phyloP scores from a whole-genome alignment of 2,113 vertebrate species.

The Irena cyanogastra region DNA sequence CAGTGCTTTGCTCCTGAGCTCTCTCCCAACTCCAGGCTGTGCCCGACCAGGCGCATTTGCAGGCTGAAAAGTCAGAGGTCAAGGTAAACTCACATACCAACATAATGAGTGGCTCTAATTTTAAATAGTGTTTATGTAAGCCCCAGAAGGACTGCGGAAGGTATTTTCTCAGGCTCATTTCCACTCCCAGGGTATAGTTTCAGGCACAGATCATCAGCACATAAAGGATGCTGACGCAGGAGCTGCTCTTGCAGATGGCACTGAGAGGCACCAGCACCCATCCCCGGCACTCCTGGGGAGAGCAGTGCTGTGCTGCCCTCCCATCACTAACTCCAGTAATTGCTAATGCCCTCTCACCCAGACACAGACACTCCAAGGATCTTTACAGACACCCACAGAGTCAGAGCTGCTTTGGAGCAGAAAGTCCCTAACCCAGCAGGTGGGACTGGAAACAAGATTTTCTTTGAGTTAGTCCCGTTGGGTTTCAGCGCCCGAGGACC shows the following conservation, averaged over 20 bases:
- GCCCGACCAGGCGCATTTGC: neutral
- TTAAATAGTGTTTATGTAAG: constrained; percentile 40
- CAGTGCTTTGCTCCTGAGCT: neutral
- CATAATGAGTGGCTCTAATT: constrained; percentile 44
- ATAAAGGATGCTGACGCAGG: constrained; percentile 39
- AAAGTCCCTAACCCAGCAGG: neutral
- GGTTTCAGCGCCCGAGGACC: neutral
- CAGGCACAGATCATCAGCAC: constrained; percentile 38
- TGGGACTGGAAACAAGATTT: neutral
- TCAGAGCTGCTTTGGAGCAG: neutral
- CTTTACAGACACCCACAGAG: neutral
- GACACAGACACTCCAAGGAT: neutral
- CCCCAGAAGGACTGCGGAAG: constrained; percentile 19
- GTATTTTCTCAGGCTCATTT: constrained; percentile 31
- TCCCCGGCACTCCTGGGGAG: neutral
- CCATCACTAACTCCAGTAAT: neutral
- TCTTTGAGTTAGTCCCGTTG: neutral
- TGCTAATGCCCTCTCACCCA: neutral
- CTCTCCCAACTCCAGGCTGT: neutral
- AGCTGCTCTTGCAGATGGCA: neutral
- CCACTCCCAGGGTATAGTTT: constrained; percentile 46
- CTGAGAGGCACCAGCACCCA: neutral
- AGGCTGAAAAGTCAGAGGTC: constrained; percentile 23
- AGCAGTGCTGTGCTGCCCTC: neutral
- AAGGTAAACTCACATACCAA: constrained; percentile 45